These are phyloP conservation scores for Pionites leucogaster DNA, from an alignment of 2,113 vertebrate species.

Conservation along the genomic window DNA sequence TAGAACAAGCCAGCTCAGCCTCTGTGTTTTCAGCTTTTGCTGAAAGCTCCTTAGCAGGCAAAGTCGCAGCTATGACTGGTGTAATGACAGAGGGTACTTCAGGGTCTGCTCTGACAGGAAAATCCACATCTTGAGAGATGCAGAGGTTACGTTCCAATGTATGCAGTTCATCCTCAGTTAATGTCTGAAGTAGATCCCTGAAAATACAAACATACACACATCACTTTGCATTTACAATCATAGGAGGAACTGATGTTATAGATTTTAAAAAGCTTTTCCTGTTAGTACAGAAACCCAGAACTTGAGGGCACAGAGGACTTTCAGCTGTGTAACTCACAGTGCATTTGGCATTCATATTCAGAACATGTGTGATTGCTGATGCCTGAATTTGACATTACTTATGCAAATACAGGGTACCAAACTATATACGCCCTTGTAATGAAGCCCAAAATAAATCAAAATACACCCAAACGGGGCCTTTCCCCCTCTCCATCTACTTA, in stretches of 20 bases:
- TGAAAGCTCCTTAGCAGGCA: slow-evolving; percentile 59
- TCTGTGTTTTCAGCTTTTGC: slow-evolving; percentile 77
- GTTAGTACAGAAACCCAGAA: background rate
- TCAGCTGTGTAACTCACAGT: background rate
- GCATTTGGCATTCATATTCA: background rate
- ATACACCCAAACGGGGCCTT: background rate
- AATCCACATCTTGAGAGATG: slow-evolving; percentile 90
- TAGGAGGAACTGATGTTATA: background rate
- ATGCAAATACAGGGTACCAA: background rate
- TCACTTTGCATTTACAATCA: background rate
- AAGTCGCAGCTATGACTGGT: slow-evolving; percentile 44
- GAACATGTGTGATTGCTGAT: background rate
- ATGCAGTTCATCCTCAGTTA: slow-evolving; percentile 89
- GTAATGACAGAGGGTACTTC: slow-evolving; percentile 62
- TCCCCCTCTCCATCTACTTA: background rate
- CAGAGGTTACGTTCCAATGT: slow-evolving; percentile 90
- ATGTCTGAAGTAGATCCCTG: slow-evolving; percentile 92
- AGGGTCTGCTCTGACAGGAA: slow-evolving; percentile 64
- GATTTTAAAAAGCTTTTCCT: background rate
- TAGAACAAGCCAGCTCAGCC: slow-evolving; percentile 92
- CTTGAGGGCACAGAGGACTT: background rate
- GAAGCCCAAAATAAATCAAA: background rate
- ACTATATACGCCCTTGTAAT: background rate
- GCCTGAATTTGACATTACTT: background rate
- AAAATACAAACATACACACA: background rate